Evolutionary conservation across 2,797 vertebrate species (phyloP).

Genomic region (Xenentodon cancila): DNA sequence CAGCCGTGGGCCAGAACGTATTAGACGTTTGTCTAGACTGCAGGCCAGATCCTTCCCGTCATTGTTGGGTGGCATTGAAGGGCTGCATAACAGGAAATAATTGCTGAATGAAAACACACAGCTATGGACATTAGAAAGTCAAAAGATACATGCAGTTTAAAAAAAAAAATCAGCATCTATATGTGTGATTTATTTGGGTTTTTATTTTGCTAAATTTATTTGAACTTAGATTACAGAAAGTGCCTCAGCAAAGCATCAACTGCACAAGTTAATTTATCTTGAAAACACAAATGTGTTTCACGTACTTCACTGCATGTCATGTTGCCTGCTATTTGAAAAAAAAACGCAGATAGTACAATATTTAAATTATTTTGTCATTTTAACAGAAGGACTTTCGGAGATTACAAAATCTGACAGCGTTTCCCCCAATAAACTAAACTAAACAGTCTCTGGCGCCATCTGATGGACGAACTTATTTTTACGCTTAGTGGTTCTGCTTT

Average conservation of each 20-base stretch:
- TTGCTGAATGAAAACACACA: conserved; percentile 51
- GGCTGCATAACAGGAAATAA: conserved; percentile 77
- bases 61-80: conserved; percentile 74
- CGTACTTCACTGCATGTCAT: too few species aligned
- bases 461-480: conserved; percentile 38
- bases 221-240: too few species aligned
- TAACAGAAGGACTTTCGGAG: not conserved
- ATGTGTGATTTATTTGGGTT: not conserved
- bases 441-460: conserved; percentile 55
- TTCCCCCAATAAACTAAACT: not conserved
- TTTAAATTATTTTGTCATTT: not conserved
- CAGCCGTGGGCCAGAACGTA: conserved; percentile 39
- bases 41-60: conserved; percentile 73
- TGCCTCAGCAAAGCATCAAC: not conserved
- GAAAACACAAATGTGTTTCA: too few species aligned
- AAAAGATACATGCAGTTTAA: conserved; percentile 1
- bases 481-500: not conserved
- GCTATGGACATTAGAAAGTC: conserved; percentile 37
- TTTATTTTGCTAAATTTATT: too few species aligned
- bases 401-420: too few species aligned
- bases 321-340: too few species aligned
- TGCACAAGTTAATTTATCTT: not conserved
- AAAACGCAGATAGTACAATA: not conserved
- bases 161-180: not conserved
- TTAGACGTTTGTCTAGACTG: conserved; percentile 73